Percentiles rank a stretch among this genome's conserved stretches.
phyloP scores from a whole-genome alignment of 2,888 invertebrate genomes.

The Galerucella pusilla region DNA sequence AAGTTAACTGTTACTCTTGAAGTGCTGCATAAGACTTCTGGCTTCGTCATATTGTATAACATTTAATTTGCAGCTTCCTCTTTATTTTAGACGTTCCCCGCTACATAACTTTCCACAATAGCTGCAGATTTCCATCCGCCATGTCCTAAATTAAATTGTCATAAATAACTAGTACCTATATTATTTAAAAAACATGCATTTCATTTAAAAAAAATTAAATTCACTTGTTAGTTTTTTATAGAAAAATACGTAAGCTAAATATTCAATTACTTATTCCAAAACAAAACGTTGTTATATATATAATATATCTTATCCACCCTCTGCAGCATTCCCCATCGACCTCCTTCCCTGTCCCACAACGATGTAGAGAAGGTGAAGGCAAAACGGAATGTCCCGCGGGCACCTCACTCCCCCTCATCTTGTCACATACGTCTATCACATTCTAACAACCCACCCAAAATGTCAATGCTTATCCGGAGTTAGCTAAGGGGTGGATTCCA shows the following conservation, averaged over 20 bases:
- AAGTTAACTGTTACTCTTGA: too few relatives aligned
- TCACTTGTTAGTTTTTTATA: neutral
- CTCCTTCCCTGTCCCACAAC: constrained; percentile 29
- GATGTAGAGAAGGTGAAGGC: constrained; percentile 43
- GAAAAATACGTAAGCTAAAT: neutral
- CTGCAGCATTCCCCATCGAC: neutral
- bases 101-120: too few relatives aligned
- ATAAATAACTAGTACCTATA: too few relatives aligned
- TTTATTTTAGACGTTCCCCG: too few relatives aligned
- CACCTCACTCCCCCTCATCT: constrained; percentile 43
- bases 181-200: too few relatives aligned
- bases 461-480: constrained; percentile 60
- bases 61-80: too few relatives aligned
- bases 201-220: too few relatives aligned
- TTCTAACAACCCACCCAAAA: constrained; percentile 60
- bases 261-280: neutral
- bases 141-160: too few relatives aligned
- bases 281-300: neutral
- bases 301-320: neutral
- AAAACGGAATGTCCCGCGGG: constrained; percentile 50
- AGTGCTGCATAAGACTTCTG: too few relatives aligned
- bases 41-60: too few relatives aligned
- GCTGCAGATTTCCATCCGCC: too few relatives aligned
- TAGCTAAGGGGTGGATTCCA: constrained; percentile 42
- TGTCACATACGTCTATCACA: constrained; percentile 55